Conservation (phyloP, 2,888 invertebrate species). For the Mesorhabditis spiculigera region DNA sequence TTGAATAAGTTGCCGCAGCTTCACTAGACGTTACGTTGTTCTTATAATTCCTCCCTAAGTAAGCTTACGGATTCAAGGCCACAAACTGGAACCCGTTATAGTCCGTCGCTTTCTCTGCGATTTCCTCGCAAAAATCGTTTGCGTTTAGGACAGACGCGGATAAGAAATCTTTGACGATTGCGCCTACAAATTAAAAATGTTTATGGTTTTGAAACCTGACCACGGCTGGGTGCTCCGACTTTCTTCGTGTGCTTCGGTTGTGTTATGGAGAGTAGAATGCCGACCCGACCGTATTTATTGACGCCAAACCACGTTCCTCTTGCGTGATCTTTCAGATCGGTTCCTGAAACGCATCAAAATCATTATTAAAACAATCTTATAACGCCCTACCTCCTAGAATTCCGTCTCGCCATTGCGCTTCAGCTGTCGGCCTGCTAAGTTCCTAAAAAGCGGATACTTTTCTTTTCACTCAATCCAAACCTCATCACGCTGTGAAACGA, state of each 20-base stretch:
- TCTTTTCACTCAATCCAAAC: slow-evolving; percentile 5
- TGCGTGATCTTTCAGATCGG: slow-evolving; percentile 42
- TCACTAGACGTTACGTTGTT: slow-evolving; percentile 11
- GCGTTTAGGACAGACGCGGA: slow-evolving; percentile 9
- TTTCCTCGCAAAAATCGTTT: slow-evolving; percentile 19
- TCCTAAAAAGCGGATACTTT: slow-evolving; percentile 36
- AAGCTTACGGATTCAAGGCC: slow-evolving; percentile 23
- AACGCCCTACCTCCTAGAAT: slow-evolving; percentile 35
- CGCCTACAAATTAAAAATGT: slow-evolving; percentile 18
- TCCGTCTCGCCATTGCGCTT: slow-evolving; percentile 40
- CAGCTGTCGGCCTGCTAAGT: slow-evolving; percentile 35
- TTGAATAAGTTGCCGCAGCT: slow-evolving; percentile 16
- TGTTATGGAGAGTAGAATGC: slow-evolving; percentile 46
- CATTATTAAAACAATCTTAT: neutral
- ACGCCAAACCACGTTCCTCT: slow-evolving; percentile 54
- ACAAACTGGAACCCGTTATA: slow-evolving; percentile 50
- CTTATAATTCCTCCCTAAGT: too few species aligned
- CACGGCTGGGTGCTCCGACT: slow-evolving; percentile 35
- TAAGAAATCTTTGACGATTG: slow-evolving; percentile 31
- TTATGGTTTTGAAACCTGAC: slow-evolving; percentile 10
- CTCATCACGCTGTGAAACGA: slow-evolving; percentile 51
- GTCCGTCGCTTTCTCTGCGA: slow-evolving; percentile 20
- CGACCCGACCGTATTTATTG: slow-evolving; percentile 27
- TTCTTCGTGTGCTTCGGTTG: slow-evolving; percentile 27
- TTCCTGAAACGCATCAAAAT: slow-evolving; percentile 23